phyloP scores from a whole-genome alignment of 2,888 invertebrate species.

The Pristionchus exspectatus region DNA sequence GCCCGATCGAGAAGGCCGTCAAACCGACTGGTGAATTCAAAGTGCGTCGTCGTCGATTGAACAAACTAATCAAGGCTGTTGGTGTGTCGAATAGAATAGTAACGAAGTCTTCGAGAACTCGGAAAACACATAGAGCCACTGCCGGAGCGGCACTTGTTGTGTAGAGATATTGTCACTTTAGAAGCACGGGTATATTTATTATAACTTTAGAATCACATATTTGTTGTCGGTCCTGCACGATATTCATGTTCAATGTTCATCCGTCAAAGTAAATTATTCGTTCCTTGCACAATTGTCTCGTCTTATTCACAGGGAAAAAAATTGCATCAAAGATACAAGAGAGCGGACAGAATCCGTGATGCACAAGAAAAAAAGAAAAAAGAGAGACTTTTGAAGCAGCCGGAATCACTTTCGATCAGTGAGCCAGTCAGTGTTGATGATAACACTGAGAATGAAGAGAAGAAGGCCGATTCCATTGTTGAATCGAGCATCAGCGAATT shows the following conservation, averaged over 20 bases:
- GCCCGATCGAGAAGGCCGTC: neutral
- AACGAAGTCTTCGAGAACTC: neutral
- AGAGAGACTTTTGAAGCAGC: neutral
- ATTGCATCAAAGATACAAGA: neutral
- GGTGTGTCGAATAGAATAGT: conserved; percentile 1
- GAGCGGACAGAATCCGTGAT: neutral
- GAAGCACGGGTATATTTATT: conserved; percentile 37
- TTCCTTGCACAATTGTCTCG: neutral
- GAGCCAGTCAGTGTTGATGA: neutral
- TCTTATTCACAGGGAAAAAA: neutral
- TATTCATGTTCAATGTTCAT: neutral
- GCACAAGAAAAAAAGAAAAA: neutral
- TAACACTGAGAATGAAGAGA: neutral
- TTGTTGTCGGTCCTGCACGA: conserved; percentile 18
- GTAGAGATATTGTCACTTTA: neutral
- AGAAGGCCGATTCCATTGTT: conserved; percentile 4
- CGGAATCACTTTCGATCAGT: conserved; percentile 2
- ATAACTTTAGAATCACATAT: no score
- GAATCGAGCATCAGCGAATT: neutral
- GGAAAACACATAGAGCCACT: neutral
- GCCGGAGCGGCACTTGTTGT: neutral
- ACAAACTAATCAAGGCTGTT: neutral
- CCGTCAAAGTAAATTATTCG: conserved; percentile 17
- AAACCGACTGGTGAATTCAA: neutral
- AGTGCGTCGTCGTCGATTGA: neutral